Evolutionary conservation across 2,888 invertebrate genomes (phyloP).

Genomic region (Melipona beecheii): DNA sequence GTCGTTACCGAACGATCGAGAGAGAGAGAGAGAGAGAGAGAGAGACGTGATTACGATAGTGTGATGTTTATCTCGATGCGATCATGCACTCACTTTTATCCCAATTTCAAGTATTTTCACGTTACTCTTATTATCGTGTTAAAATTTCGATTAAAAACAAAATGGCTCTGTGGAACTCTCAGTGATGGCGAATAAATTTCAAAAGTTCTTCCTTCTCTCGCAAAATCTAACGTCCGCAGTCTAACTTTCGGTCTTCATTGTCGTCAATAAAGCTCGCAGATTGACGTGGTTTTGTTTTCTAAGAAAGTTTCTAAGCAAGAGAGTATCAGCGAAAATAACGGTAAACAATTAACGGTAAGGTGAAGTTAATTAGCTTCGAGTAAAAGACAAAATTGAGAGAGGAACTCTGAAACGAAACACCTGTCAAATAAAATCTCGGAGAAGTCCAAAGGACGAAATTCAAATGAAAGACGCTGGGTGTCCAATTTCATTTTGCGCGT

Average conservation of each 20-base stretch:
- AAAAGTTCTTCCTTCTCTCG: not conserved
- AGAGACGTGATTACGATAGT: too few species aligned
- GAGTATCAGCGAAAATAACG: not conserved
- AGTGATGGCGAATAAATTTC: not conserved
- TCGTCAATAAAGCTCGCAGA: accelerated
- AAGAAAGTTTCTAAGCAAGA: not conserved
- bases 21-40: too few species aligned
- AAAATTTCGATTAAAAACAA: too few species aligned
- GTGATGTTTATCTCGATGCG: not conserved
- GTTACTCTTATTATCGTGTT: too few species aligned
- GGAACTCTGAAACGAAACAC: not conserved
- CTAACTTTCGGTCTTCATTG: not conserved
- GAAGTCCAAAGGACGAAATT: not conserved
- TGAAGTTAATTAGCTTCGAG: not conserved
- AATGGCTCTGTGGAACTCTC: not conserved
- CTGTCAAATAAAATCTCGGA: not conserved
- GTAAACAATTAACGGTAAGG: not conserved
- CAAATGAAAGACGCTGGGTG: not conserved
- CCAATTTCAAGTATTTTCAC: not conserved
- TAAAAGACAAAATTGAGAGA: not conserved
- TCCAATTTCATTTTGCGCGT: not conserved
- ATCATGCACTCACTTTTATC: not conserved
- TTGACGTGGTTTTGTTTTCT: not conserved
- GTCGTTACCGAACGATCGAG: not conserved
- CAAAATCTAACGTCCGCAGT: not conserved